Conservation (phyloP, 2,113 vertebrate genomes). For the Nansenia antarctica region DNA sequence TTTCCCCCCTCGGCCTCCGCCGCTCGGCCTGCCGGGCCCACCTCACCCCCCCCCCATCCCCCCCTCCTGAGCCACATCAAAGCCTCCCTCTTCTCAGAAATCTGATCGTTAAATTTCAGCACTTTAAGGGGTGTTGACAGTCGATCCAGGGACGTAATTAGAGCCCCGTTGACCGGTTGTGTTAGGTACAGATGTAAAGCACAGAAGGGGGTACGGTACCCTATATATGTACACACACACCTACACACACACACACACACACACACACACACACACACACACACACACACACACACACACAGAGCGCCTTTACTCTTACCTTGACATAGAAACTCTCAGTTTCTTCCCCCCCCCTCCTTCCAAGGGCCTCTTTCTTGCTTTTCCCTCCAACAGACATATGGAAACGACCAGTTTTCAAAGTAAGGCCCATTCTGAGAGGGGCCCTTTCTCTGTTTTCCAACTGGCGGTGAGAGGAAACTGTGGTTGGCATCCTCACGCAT, state of each 20-base stretch:
- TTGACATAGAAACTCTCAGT: not conserved
- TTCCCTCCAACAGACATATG: not conserved
- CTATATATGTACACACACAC: no score
- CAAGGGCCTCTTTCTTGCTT: not conserved
- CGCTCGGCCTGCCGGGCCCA: constrained; percentile 6
- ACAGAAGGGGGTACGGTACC: not conserved
- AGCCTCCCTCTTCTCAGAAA: constrained; percentile 13
- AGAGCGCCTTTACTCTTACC: not conserved
- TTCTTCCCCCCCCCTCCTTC: no score
- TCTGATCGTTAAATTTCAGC: constrained; percentile 19
- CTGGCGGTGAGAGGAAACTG: constrained; percentile 1
- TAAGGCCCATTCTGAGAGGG: not conserved
- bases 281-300: no score
- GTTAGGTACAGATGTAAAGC: constrained; percentile 7
- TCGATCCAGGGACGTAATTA: constrained; percentile 9
- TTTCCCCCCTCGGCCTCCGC: not conserved
- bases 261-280: no score
- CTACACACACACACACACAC: no score
- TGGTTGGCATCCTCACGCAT: constrained; percentile 32
- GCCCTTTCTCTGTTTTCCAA: not conserved
- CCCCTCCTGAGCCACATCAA: constrained; percentile 21
- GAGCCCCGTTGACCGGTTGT: constrained; percentile 7
- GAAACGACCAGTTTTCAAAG: not conserved
- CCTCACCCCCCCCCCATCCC: constrained; percentile 1
- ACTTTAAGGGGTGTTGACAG: constrained; percentile 31